Evolutionary conservation across 2,113 vertebrate genomes (phyloP).

Genomic region (Solenodon paradoxus): DNA sequence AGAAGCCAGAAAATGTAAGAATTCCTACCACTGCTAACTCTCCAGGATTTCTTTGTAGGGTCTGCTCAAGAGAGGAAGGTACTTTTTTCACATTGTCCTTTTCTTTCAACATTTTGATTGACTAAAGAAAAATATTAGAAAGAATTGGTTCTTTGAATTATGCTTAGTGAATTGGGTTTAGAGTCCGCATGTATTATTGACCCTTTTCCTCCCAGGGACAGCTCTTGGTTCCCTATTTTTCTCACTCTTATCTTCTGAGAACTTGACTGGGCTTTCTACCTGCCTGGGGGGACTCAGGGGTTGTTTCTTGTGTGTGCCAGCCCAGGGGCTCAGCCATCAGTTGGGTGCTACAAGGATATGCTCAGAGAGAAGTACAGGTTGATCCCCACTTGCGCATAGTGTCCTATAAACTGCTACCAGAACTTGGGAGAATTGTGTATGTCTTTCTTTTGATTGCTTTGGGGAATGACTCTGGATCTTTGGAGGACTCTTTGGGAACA

Average conservation of each 20-base stretch:
- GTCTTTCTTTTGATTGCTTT: too few relatives aligned
- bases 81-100: background rate
- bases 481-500: too few relatives aligned
- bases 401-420: too few relatives aligned
- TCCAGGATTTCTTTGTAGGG: background rate
- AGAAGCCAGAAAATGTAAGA: background rate
- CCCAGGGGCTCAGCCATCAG: too few relatives aligned
- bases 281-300: too few relatives aligned
- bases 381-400: too few relatives aligned
- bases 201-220: background rate
- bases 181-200: background rate
- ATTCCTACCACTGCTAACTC: background rate
- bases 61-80: background rate
- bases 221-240: background rate
- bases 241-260: background rate
- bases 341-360: too few relatives aligned
- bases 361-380: too few relatives aligned
- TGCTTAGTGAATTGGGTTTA: background rate
- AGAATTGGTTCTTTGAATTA: background rate
- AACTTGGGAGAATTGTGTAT: too few relatives aligned
- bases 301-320: too few relatives aligned
- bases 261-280: background rate
- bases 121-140: background rate
- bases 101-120: background rate
- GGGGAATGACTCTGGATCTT: too few relatives aligned